These are phyloP conservation scores for Chondrilla cf. caribensis DNA, from an alignment of 37 sponge, comb jelly and placozoan genomes.

Conservation along the genomic window DNA sequence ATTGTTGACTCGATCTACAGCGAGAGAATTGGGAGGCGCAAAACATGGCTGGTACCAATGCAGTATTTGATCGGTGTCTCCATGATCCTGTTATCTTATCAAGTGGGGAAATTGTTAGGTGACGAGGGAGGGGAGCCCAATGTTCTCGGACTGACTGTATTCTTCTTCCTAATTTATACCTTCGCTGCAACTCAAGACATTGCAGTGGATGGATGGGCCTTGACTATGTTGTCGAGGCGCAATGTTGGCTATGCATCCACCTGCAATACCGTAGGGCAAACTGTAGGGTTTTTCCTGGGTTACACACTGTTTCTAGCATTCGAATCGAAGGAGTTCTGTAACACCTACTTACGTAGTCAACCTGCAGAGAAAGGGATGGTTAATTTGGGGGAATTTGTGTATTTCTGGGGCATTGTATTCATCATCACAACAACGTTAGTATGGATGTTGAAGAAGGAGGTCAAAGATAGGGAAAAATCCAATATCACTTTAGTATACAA, in stretches of 20 bases:
- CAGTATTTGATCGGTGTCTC: conserved; percentile 80
- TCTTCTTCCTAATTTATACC: conserved; percentile 82
- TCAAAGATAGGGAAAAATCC: conserved; percentile 9
- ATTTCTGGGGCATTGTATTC: conserved; percentile 87
- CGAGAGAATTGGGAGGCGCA: conserved; percentile 77
- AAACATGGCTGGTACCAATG: conserved; percentile 91
- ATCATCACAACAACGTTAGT: conserved; percentile 74
- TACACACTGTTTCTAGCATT: conserved; percentile 92
- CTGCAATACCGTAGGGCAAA: conserved; percentile 96
- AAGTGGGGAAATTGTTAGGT: conserved; percentile 50
- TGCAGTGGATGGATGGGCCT: conserved; percentile 98
- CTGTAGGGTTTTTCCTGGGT: conserved; percentile 90
- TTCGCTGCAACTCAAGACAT: conserved; percentile 96
- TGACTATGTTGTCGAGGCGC: conserved; percentile 84
- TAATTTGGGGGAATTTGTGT: conserved; percentile 68
- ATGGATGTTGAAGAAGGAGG: conserved; percentile 78
- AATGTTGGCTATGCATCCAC: conserved; percentile 93
- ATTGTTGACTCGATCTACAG: conserved; percentile 87
- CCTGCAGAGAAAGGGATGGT: conserved; percentile 76
- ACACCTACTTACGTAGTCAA: conserved; percentile 61
- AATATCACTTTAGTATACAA: conserved; percentile 37
- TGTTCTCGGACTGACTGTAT: conserved; percentile 52
- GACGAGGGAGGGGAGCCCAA: conserved; percentile 29
- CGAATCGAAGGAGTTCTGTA: conserved; percentile 91
- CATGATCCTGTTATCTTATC: conserved; percentile 75